A percentile compares a stretch with the other conserved stretches of the same genome.
Conservation (phyloP, 1,140 invertebrate genomes). For the Anastrepha ludens region DNA sequence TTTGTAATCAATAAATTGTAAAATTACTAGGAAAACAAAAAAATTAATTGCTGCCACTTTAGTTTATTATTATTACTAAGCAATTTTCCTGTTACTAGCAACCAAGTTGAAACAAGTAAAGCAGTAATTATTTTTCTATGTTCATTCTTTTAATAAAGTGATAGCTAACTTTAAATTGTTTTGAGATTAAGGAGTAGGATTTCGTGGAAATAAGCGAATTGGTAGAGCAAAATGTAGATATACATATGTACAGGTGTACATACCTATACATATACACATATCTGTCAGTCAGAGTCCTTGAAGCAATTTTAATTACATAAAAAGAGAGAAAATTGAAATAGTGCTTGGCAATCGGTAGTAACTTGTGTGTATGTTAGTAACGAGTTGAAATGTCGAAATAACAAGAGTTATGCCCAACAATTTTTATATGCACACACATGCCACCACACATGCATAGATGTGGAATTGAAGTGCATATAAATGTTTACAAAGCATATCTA, state of each 20-base stretch:
- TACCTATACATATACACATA: background rate
- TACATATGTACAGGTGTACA: background rate
- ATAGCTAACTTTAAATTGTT: background rate
- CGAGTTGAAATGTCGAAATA: no score
- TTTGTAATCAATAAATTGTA: slow-evolving; percentile 18
- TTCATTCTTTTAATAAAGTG: background rate
- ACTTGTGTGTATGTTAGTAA: background rate
- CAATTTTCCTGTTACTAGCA: background rate
- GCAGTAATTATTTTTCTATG: background rate
- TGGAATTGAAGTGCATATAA: no score
- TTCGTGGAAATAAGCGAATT: background rate
- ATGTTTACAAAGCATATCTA: no score
- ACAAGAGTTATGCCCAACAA: no score
- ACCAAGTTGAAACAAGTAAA: background rate
- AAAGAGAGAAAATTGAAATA: background rate
- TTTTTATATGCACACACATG: no score
- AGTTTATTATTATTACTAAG: background rate
- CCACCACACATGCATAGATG: no score
- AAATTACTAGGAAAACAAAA: background rate
- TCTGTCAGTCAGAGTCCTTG: background rate
- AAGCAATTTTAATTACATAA: background rate
- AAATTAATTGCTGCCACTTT: background rate
- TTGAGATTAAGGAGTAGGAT: background rate
- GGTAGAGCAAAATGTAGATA: background rate
- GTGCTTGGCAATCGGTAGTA: background rate